Evolutionary conservation across 2,888 invertebrate genomes (phyloP).

Genomic region (Asteroscopus sphinx): DNA sequence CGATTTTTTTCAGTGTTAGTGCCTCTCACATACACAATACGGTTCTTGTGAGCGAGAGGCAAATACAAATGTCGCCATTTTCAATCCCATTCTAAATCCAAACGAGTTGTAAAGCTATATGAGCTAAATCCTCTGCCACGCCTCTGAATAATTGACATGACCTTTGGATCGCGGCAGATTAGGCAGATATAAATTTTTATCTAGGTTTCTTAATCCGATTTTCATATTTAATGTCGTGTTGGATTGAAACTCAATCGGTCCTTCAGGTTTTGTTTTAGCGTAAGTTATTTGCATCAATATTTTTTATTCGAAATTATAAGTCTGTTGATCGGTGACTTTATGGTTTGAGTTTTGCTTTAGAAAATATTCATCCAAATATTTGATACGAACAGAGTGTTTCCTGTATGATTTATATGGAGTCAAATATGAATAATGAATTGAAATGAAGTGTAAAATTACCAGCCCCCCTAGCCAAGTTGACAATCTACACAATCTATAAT

Average conservation of each 20-base stretch:
- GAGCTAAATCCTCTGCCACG: conserved; percentile 23
- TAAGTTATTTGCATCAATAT: conserved; percentile 4
- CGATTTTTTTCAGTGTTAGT: no score
- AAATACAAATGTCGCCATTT: no score
- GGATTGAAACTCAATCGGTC: conserved; percentile 21
- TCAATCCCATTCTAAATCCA: no score
- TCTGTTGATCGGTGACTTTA: neutral
- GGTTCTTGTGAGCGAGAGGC: no score
- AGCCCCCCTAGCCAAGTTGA: no score
- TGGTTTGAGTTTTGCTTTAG: no score
- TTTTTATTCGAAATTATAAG: conserved; percentile 9
- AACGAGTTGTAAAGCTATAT: conserved; percentile 7
- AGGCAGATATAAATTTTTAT: conserved; percentile 27
- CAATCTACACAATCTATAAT: no score
- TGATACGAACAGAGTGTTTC: conserved; percentile 7
- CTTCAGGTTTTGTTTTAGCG: conserved; percentile 4
- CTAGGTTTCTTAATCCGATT: conserved; percentile 26
- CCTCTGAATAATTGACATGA: conserved; percentile 43
- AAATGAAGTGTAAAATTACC: no score
- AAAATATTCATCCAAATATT: no score
- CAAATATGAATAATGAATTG: no score
- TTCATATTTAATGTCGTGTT: conserved; percentile 12
- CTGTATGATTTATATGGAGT: neutral
- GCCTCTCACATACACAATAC: no score
- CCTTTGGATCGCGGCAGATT: conserved; percentile 18